Base-by-base conservation (phyloP, 1,140 invertebrate species). In the Zaprionus ghesquierei region DNA sequence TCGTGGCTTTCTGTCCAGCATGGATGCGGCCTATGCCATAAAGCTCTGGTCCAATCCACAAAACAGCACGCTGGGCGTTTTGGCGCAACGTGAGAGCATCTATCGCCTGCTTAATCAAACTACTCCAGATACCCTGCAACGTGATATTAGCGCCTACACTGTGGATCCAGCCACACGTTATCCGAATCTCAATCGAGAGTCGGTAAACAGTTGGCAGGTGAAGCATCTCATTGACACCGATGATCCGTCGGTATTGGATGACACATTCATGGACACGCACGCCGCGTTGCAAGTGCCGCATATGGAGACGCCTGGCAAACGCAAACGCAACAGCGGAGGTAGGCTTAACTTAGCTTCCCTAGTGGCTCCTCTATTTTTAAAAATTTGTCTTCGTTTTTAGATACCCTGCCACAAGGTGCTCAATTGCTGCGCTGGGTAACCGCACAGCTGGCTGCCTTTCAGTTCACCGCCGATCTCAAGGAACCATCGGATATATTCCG, bases 21-120 rank as follows among this genome's bases (percentile, higher is more conserved):
- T 99, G 89, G 98, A 99, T 93, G 97, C 98, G 0, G 97, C 97
- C 31, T 99, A 98, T 98, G 97, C 98, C 74, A 95, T 99, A 44
- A 94, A 97, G 74, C 93, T 95, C 31, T 99, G 97, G 96, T 95
- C 96, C 0, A 93, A 95, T 51, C 94, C 94, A 1, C 90, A 92
- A 2, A 92, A 94, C 27, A 95, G 95, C 65, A 95, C 96, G 0
- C 91, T 98, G 8, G 95, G 97, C 82, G 96, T 99, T 1, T 93
- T 99, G 9, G 98, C 98, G 0, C 98, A 99, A 92, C 93, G 98
- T 25, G 98, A 99, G 93, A 97, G 96, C 55, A 97, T 99, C 73
- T 99, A 99, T 92, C 94, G 97, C 71, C 73, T 94, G 54, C 92
- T 97, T 81, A 97, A 96, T 59, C 98, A 99, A 94, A 99, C 98